Conservation (phyloP, 2,888 invertebrate genomes). For the Metellina segmentata region DNA sequence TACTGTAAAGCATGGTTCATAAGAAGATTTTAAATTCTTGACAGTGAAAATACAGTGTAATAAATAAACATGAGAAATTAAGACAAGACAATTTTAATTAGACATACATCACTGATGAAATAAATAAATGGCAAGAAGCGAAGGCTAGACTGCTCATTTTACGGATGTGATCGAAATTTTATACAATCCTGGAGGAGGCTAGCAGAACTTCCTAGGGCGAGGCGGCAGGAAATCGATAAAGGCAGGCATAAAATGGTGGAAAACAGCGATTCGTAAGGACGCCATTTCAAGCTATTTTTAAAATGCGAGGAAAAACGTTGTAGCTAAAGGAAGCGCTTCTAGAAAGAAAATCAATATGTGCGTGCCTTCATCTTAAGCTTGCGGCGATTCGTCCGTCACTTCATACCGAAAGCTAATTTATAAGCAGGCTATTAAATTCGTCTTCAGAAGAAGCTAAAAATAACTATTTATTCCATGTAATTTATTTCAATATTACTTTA, state of each 20-base stretch:
- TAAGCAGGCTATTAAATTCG: not conserved
- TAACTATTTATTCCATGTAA: no score
- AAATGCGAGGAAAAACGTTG: conserved; percentile 17
- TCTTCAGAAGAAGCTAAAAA: not conserved
- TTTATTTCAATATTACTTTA: no score
- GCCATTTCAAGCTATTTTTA: conserved; percentile 50
- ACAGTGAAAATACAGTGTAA: no score
- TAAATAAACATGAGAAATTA: no score
- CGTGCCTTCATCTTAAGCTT: conserved; percentile 3
- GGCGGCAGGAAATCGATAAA: conserved; percentile 22
- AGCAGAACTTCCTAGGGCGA: not conserved
- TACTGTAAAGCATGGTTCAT: no score
- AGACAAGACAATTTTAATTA: no score
- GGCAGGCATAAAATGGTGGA: not conserved
- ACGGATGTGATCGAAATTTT: no score
- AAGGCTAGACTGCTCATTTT: no score
- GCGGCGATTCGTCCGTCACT: not conserved
- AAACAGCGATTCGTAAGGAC: conserved; percentile 20
- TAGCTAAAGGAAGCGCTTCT: not conserved
- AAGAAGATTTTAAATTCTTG: no score
- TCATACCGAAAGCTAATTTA: not conserved
- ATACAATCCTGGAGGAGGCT: not conserved
- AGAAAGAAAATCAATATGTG: conserved; percentile 1
- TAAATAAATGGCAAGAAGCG: no score
- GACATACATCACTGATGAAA: no score